These are phyloP conservation scores for Conops quadrifasciatus DNA, from an alignment of 2,888 invertebrate genomes.

Conservation along the genomic window DNA sequence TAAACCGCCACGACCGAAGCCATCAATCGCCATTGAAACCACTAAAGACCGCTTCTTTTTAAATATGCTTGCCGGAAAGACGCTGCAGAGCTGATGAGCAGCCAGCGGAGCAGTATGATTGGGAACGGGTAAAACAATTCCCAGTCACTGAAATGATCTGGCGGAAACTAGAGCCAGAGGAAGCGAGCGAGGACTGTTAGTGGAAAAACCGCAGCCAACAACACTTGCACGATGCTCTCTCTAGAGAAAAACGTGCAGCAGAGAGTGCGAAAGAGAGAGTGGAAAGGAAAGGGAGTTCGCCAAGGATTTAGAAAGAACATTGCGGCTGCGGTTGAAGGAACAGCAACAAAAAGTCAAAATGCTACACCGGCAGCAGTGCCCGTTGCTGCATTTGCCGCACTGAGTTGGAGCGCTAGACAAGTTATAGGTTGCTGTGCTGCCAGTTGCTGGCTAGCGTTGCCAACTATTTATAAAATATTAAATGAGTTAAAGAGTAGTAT, in stretches of 20 bases:
- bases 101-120: no score
- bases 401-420: no score
- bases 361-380: no score
- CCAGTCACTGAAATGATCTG: no score
- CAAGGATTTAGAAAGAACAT: background rate
- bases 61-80: background rate
- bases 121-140: no score
- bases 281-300: background rate
- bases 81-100: no score
- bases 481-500: constrained; percentile 6
- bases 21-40: constrained; percentile 3
- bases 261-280: background rate
- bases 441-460: constrained; percentile 2
- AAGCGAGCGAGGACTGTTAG: no score
- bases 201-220: background rate
- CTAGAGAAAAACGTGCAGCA: background rate
- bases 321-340: background rate
- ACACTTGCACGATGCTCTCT: background rate
- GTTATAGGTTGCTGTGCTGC: constrained; percentile 9
- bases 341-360: background rate
- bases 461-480: constrained; percentile 31
- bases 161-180: no score
- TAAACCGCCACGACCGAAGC: background rate
- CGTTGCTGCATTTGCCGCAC: background rate
- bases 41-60: background rate